phyloP scores from a whole-genome alignment of 2,113 vertebrate species.

The Ivindomyrus marchei region DNA sequence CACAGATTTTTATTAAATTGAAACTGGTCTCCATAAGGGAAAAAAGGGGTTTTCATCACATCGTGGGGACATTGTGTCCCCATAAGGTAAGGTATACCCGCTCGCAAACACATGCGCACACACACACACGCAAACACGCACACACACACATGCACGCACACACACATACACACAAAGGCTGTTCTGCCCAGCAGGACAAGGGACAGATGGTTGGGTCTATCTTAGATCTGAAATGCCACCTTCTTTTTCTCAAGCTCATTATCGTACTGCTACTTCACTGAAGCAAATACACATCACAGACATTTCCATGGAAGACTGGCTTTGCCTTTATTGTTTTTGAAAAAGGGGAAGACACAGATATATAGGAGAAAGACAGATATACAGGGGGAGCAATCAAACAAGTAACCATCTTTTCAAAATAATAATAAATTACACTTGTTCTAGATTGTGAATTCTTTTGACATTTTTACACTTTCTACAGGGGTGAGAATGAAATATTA shows the following conservation, averaged over 20 bases:
- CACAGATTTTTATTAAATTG: too few species aligned
- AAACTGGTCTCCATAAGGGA: too few species aligned
- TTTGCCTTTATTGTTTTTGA: conserved; percentile 31
- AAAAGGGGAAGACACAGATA: conserved; percentile 17
- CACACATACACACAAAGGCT: conserved; percentile 12
- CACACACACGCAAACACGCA: conserved; percentile 11
- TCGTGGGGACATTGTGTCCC: too few species aligned
- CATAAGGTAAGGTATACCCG: neutral
- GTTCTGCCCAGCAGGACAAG: conserved; percentile 40
- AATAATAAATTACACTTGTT: conserved; percentile 36
- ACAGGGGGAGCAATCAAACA: conserved; percentile 22
- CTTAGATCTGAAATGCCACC: conserved; percentile 40
- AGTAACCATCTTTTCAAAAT: conserved; percentile 37
- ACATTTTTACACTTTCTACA: conserved; percentile 49
- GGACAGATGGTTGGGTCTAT: conserved; percentile 52
- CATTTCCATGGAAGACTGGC: conserved; percentile 41
- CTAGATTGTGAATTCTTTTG: conserved; percentile 40
- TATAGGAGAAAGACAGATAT: neutral
- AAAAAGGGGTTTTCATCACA: too few species aligned
- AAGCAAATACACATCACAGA: conserved; percentile 49
- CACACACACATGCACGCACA: conserved; percentile 10
- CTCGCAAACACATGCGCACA: neutral
- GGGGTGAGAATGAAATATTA: conserved; percentile 35
- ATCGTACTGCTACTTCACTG: conserved; percentile 45
- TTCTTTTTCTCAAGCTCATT: conserved; percentile 46